These are phyloP conservation scores for Cotesia congregata DNA, from an alignment of 2,888 invertebrate species.

Conservation along the genomic window DNA sequence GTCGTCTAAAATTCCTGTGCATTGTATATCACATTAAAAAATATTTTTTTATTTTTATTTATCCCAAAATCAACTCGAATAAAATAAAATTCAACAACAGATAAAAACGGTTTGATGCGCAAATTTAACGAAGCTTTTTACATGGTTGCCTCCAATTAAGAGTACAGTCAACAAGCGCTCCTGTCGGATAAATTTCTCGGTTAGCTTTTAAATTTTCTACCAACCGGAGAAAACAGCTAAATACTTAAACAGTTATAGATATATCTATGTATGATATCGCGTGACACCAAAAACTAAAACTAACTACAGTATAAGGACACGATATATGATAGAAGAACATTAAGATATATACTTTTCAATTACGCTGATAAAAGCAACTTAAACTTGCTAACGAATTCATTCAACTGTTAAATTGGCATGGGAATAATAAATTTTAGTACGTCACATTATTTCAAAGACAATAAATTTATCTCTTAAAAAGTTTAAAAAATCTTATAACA, in stretches of 20 bases:
- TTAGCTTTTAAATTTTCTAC: background rate
- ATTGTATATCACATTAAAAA: slow-evolving; percentile 17
- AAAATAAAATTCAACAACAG: no score
- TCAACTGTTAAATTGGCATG: background rate
- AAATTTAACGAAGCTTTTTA: background rate
- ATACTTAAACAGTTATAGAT: no score
- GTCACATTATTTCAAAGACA: background rate
- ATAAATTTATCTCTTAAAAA: background rate
- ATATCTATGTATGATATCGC: background rate
- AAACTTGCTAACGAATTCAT: background rate
- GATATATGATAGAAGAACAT: background rate
- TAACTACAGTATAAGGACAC: background rate
- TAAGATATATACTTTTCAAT: background rate
- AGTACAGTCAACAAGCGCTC: background rate
- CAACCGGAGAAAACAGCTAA: background rate
- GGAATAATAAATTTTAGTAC: background rate
- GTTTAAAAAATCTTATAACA: slow-evolving; percentile 21
- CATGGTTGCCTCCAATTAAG: background rate
- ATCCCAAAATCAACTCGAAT: no score
- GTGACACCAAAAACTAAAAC: background rate
- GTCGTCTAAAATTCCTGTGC: background rate
- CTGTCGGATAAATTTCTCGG: background rate
- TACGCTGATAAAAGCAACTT: background rate
- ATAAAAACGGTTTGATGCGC: background rate
- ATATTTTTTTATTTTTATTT: no score